Evolutionary conservation across 2,888 invertebrate species (phyloP), one percentile per base, ranked within the genome.

Genomic region (Dasypolia templi): DNA sequence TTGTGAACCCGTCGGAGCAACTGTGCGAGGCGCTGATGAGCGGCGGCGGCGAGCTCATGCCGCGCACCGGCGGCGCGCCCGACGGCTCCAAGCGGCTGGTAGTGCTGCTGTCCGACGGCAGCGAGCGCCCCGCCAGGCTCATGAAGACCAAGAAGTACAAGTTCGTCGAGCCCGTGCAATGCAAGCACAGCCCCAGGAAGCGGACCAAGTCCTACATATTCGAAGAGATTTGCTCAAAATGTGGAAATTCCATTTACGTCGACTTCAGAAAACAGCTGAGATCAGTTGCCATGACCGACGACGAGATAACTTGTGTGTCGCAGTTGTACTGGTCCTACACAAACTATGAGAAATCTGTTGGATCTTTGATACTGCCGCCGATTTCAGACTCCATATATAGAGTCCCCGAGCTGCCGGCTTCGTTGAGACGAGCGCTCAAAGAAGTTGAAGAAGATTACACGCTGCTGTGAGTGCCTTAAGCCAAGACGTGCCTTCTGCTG

Each of bases 11-110:
- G 2, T 88, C 95, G 65, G 93, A 95, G 85, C 91, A 92, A 77
- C 84, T 96, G 83, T 93, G 93, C 87, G 86, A 83, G 71, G 94
- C 94, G 51, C 92, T 96, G 66, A 93, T 96, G 94, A 91, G 90
- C 84, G 94, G 94, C 78, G 96, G 96, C 49, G 96, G 95, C 3
- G 94, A 95, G 84, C 85, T 94, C 42, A 90, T 96, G 76, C 91
- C 93, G 71, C 93, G 92, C 61, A 90, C 92, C 26, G 90, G 88
- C 26, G 90, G 88, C 69, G 84, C 84, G 66, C 86, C 85, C 51
- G 86, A 83, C 79, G 79, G 86, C 73, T 84, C 84, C 75, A 89
- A 90, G 75, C 87, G 89, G 35, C 91, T 95, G 17, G 90, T 95
- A 64, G 91, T 94, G 17, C 83, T 94, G 9, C 88, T 93, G 35